Conservation (phyloP, 2,888 invertebrate species). For the Epirrhoe tristata region DNA sequence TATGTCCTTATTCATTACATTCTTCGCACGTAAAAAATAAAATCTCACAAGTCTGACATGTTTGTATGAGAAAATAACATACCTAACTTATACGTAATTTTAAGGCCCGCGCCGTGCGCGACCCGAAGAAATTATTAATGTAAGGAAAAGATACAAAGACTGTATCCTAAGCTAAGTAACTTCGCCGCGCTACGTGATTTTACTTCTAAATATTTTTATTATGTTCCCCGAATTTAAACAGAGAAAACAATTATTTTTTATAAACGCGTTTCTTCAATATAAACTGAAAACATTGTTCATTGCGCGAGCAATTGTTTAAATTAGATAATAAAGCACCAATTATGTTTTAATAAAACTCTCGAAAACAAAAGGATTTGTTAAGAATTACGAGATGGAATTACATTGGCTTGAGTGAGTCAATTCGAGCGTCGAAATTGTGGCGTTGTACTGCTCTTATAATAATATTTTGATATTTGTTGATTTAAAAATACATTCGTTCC, state of each 20-base stretch:
- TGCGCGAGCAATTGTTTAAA: conserved; percentile 58
- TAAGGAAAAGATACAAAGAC: conserved; percentile 73
- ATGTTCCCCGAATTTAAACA: conserved; percentile 62
- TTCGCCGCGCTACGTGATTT: conserved; percentile 71
- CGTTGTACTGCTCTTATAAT: not conserved
- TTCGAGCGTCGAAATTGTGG: conserved; percentile 7
- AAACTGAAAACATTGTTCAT: conserved; percentile 52
- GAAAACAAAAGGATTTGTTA: conserved; percentile 50
- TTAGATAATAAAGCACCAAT: conserved; percentile 58
- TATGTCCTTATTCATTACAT: conserved; percentile 70
- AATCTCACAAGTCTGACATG: conserved; percentile 73
- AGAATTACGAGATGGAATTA: conserved; percentile 39
- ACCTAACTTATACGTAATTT: conserved; percentile 69
- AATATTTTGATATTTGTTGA: not conserved
- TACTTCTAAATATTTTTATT: conserved; percentile 68
- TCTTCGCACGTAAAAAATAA: conserved; percentile 79
- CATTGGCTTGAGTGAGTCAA: conserved; percentile 24
- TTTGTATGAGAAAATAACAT: conserved; percentile 70
- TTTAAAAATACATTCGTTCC: conserved; percentile 11
- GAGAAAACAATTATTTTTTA: conserved; percentile 63
- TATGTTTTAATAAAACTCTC: conserved; percentile 53
- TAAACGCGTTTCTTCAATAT: conserved; percentile 56
- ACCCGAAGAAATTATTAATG: conserved; percentile 74
- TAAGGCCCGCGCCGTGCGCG: conserved; percentile 62
- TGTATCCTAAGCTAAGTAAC: conserved; percentile 69